Base-by-base conservation (phyloP, 2,797 vertebrate species). In the Zenarchopterus dispar region DNA sequence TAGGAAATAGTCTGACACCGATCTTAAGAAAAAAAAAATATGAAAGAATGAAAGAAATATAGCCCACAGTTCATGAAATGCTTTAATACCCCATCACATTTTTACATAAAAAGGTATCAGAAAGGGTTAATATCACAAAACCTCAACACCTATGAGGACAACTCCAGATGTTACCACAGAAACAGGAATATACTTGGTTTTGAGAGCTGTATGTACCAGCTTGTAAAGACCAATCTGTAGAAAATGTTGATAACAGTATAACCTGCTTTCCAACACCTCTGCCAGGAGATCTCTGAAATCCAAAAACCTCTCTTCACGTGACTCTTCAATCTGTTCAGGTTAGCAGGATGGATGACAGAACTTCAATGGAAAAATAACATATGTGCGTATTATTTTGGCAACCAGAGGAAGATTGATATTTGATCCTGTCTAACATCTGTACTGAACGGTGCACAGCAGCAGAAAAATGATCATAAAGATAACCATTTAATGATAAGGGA, bases 311-410 rank as follows among this genome's bases (percentile, higher is more conserved):
- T 54, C 19, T 23, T n/a, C 2, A 28, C 69, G 51, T 26, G 45
- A 23, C 55, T 66, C n/a, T n/a, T 78, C 79, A 81, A 75, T 79
- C 82, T 73, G 77, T 62, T 82, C 52, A 50, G 56, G 70, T 47
- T 46, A 21, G 58, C 68, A 17, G 9, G 10, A 36, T 36, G 42
- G 84, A 86, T 84, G 65, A 84, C 81, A 75, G 71, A 78, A 76
- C 68, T 70, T 63, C 63, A 49, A 62, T 23, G 72, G 70, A 19
- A 75, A 77, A 78, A 76, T 62, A 42, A 41, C 55, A 65, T 70
- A 71, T 56, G 39, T 42, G 49, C 19, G 0, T 45, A 45, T 46
- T 39, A 54, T 41, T 36, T 53, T 76, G 76, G 67, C 78, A 75
- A 57, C 59, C 53, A 26, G n/a, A 43, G 19, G 31, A 11, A 56